phyloP scores from a whole-genome alignment of 2,888 invertebrate genomes.

The Xylota sylvarum region DNA sequence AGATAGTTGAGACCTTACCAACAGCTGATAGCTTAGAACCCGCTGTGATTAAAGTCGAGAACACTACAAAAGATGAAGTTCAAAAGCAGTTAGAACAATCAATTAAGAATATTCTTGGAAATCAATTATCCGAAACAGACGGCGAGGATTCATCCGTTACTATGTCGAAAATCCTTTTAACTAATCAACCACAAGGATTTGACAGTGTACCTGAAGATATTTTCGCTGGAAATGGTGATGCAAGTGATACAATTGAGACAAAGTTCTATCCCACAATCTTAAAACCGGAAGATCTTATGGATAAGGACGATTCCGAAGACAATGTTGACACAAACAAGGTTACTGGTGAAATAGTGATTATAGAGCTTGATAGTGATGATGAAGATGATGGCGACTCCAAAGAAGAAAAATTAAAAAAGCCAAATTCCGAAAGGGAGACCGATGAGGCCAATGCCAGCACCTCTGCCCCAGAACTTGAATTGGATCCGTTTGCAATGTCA shows the following conservation, averaged over 20 bases:
- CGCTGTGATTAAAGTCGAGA: not conserved
- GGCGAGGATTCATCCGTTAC: not conserved
- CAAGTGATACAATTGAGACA: constrained; percentile 32
- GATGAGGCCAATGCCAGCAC: not conserved
- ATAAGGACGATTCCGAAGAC: constrained; percentile 4
- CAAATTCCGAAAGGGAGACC: not conserved
- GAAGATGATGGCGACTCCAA: not conserved
- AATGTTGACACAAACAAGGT: not conserved
- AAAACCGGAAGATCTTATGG: constrained; percentile 32
- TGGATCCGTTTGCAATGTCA: constrained; percentile 18
- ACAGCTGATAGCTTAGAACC: not conserved
- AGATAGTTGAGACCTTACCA: not conserved
- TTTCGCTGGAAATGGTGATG: constrained; percentile 50
- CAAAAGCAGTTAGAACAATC: constrained; percentile 33
- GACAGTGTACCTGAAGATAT: constrained; percentile 56
- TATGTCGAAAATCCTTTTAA: constrained; percentile 25
- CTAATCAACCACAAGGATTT: constrained; percentile 44
- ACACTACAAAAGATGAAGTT: constrained; percentile 13
- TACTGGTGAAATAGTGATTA: not conserved
- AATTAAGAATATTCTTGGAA: constrained; percentile 38
- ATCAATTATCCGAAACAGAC: constrained; percentile 23
- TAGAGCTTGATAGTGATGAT: not conserved
- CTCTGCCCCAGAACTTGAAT: constrained; percentile 24
- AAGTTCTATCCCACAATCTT: constrained; percentile 38
- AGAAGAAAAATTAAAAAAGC: not conserved